Evolutionary conservation across 2,797 vertebrate species (phyloP), one percentile per base, ranked within the genome.

Genomic region (Novumbra hubbsi): DNA sequence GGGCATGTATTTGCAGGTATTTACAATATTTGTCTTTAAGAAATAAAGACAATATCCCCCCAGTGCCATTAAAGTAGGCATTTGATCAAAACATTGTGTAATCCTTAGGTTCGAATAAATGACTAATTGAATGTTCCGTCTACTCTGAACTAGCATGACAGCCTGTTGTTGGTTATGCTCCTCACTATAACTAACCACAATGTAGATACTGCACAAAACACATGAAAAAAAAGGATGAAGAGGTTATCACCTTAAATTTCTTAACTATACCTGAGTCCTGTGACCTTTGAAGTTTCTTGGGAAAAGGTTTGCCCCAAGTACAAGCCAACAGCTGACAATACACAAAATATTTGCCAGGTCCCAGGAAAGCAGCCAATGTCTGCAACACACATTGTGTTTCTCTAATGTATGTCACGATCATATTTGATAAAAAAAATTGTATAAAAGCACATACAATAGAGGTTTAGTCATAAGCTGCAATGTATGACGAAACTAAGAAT

Each of bases 171-270:
- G 87, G 90, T 84, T 78, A 45, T 45, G 41, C 12, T 11, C 85
- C 87, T 52, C 15, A 88, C 86, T 88, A 81, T 83, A 83, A 63
- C 74, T 73, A 83, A 27, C 73, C 81, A 81, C 76, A 45, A 45
- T 45, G 41, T 45, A 14, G 1, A 45, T 1, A 45, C 19, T n/a
- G 84, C 82, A 80, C 15, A 78, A 77, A 84, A 87, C 88, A 91
- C 77, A 80, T 84, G 90, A 84, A 85, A 74, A 78, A 74, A 73
- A 76, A 75, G 24, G 86, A 84, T 87, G 85, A 89, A 89, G 87
- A 92, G 83, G 80, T 86, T 82, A 76, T 88, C 88, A 88, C 73
- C 86, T 89, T 89, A 87, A 89, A 52, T 70, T 70, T 85, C 77
- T 77, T 45, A 69, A 75, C 83, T 84, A 76, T 80, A 55, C 79